Evolutionary conservation across 2,797 vertebrate genomes (phyloP).

Genomic region (Sphenopsis melanotis): DNA sequence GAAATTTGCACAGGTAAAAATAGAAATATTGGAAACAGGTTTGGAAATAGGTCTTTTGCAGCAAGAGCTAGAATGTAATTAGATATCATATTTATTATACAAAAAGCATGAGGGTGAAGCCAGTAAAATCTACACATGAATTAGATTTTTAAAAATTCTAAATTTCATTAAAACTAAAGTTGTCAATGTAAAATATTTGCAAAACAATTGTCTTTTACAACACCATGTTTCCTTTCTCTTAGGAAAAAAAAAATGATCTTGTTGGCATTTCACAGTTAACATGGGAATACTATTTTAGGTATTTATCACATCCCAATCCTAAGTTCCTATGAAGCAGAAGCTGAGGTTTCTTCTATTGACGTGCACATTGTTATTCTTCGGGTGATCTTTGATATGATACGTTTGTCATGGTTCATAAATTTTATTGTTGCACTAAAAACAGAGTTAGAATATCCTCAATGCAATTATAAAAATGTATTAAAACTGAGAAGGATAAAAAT

Average conservation of each 20-base stretch:
- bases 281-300: background rate
- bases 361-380: constrained; percentile 74
- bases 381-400: constrained; percentile 74
- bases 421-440: constrained; percentile 82
- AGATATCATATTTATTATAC: background rate
- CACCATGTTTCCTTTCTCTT: background rate
- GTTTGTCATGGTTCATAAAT: constrained; percentile 78
- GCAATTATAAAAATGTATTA: constrained; percentile 84
- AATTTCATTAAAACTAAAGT: background rate
- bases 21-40: background rate
- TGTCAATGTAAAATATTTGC: background rate
- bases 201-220: background rate
- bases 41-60: background rate
- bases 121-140: background rate
- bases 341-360: background rate
- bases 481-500: constrained; percentile 77
- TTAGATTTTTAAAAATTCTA: background rate
- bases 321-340: background rate
- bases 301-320: background rate
- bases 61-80: background rate
- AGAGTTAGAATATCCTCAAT: constrained; percentile 79
- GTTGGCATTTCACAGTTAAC: background rate
- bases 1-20: background rate
- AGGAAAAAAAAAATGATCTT: background rate
- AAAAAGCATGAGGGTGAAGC: background rate